These are phyloP conservation scores for Trachurus trachurus DNA, from an alignment of 2,797 vertebrate genomes.

Conservation along the genomic window DNA sequence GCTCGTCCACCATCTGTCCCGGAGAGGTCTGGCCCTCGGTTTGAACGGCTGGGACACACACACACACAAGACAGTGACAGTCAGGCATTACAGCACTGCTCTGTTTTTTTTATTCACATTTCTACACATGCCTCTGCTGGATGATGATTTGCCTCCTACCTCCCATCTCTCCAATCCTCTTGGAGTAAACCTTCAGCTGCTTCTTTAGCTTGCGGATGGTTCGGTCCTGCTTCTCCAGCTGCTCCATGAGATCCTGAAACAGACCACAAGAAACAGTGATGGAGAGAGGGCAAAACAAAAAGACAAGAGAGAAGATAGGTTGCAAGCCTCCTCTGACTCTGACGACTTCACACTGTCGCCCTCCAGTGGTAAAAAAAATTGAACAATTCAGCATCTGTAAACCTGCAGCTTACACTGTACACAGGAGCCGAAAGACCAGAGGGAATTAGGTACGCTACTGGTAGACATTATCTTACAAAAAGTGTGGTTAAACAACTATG, in stretches of 20 bases:
- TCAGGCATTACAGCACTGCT: conserved; percentile 8
- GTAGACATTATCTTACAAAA: background rate
- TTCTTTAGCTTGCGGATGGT: conserved; percentile 98
- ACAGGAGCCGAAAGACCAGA: background rate
- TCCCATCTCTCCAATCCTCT: conserved; percentile 98
- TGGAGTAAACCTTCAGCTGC: conserved; percentile 97
- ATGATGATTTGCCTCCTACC: conserved; percentile 80
- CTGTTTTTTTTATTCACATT: background rate
- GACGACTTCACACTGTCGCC: conserved; percentile 13
- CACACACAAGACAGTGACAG: background rate
- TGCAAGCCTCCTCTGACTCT: conserved; percentile 3
- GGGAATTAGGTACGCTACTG: background rate
- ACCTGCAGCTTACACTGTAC: conserved; percentile 4
- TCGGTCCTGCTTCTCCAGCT: conserved; percentile 98
- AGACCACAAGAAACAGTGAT: conserved; percentile 25
- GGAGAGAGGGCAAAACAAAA: background rate
- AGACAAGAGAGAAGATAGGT: conserved; percentile 31
- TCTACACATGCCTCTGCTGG: background rate
- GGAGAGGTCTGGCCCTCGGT: conserved; percentile 94
- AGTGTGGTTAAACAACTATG: background rate
- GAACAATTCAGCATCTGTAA: conserved; percentile 11
- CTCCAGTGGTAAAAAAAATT: conserved; percentile 38
- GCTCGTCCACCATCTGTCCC: conserved; percentile 95
- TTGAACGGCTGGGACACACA: conserved; percentile 85
- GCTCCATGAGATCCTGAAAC: conserved; percentile 96